Percentiles rank a stretch among this genome's conserved stretches.
Conservation (phyloP, 2,888 invertebrate genomes). For the Rhagophthalmus giganteus region DNA sequence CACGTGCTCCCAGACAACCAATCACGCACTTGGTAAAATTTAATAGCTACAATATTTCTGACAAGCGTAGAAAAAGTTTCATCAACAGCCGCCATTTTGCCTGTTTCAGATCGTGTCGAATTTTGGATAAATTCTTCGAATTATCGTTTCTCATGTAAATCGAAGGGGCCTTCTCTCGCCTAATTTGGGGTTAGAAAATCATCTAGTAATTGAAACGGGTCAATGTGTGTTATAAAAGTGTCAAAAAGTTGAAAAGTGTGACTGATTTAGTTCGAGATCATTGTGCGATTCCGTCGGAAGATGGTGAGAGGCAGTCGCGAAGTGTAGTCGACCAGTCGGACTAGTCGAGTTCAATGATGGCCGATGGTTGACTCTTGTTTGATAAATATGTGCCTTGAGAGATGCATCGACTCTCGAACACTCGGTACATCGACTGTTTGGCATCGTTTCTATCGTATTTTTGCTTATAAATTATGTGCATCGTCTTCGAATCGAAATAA, state of each 20-base stretch:
- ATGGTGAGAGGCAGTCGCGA: slow-evolving; percentile 70
- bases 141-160: slow-evolving; percentile 60
- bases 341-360: slow-evolving; percentile 77
- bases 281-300: slow-evolving; percentile 74
- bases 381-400: slow-evolving; percentile 75
- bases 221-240: slow-evolving; percentile 54
- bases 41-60: slow-evolving; percentile 70
- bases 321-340: slow-evolving; percentile 64
- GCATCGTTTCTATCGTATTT: slow-evolving; percentile 53
- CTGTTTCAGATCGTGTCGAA: slow-evolving; percentile 77
- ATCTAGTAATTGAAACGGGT: slow-evolving; percentile 48
- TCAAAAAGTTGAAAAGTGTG: slow-evolving; percentile 63
- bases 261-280: slow-evolving; percentile 70
- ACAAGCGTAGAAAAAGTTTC: slow-evolving; percentile 95
- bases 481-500: slow-evolving; percentile 53
- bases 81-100: slow-evolving; percentile 96
- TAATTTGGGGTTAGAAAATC: slow-evolving; percentile 50
- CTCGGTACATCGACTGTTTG: slow-evolving; percentile 68
- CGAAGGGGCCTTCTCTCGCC: slow-evolving; percentile 52
- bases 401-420: slow-evolving; percentile 72
- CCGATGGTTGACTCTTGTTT: slow-evolving; percentile 74
- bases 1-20: slow-evolving; percentile 58
- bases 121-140: slow-evolving; percentile 74
- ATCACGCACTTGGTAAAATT: slow-evolving; percentile 51
- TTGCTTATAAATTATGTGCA: slow-evolving; percentile 55